Evolutionary conservation across 2,797 vertebrate genomes (phyloP).

Genomic region (Galaxias olidus): DNA sequence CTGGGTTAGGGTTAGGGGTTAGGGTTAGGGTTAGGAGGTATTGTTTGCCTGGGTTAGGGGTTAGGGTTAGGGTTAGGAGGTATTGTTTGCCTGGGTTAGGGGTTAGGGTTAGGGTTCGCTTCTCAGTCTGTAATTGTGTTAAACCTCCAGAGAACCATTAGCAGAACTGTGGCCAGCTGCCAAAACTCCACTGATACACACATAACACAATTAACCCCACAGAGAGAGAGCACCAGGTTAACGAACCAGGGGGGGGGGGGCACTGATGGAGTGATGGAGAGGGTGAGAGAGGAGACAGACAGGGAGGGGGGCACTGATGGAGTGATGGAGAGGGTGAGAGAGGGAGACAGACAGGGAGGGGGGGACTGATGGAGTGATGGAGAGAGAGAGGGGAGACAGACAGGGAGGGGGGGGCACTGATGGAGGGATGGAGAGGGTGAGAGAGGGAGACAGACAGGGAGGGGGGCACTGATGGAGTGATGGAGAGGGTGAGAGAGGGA

Average conservation of each 20-base stretch:
- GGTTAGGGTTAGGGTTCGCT: too few species aligned
- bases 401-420: slow-evolving; percentile 12
- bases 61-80: too few species aligned
- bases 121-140: slow-evolving; percentile 66
- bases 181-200: slow-evolving; percentile 64
- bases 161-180: slow-evolving; percentile 57
- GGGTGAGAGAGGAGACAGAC: slow-evolving; percentile 33
- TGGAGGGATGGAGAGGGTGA: slow-evolving; percentile 33
- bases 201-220: slow-evolving; percentile 71
- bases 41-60: too few species aligned
- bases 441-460: slow-evolving; percentile 32
- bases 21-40: too few species aligned
- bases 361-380: slow-evolving; percentile 36
- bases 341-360: neutral
- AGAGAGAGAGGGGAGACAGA: slow-evolving; percentile 35
- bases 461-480: slow-evolving; percentile 19
- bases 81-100: too few species aligned
- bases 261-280: slow-evolving; percentile 23
- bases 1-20: too few species aligned
- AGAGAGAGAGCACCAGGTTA: slow-evolving; percentile 46
- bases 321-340: slow-evolving; percentile 9
- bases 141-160: slow-evolving; percentile 59
- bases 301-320: slow-evolving; percentile 25
- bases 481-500: slow-evolving; percentile 32
- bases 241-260: slow-evolving; percentile 17